Evolutionary conservation across 2,797 vertebrate genomes (phyloP), one percentile per base, ranked within the genome.

Genomic region (Erithacus rubecula): DNA sequence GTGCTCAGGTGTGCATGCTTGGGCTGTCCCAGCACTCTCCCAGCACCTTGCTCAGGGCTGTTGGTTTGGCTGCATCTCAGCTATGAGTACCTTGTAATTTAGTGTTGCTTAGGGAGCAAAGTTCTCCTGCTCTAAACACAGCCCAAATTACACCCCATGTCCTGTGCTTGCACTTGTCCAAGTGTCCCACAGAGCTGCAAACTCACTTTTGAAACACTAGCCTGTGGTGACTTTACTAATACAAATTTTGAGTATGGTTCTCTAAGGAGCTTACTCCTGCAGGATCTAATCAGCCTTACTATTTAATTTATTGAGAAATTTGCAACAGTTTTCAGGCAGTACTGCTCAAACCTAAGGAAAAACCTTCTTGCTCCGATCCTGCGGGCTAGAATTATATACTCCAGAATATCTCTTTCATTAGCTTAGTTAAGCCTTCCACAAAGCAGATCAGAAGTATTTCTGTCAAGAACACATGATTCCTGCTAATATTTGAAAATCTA

Each of bases 1-100:
- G 32, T 2, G 6, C 14, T 56, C 34, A 15, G 1, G 3, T 14
- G 13, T 36, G 44, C 0, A 0, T 17, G 12, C 41, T 10, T 10
- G 43, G 12, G 27, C 44, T n/a, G 10, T 17, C 52, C 20, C 84
- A 65, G 56, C 13, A 12, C 34, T 22, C 7, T 21, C 39, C 12
- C 78, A 64, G 59, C 30, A 47, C 55, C 9, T 9, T 18, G 47
- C 53, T 75, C 41, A 46, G 36, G 59, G 46, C 23, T 77, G 44
- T 58, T 78, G 53, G 5, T 62, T 14, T 5, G 47, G 77, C 70
- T 55, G 56, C 19, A 51, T 41, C 65, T 74, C 56, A 47, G 34
- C 63, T 37, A 39, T 4, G 12, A 92, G 27, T 29, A 37, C 27
- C 43, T 71, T n/a, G 36, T 27, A 17, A 12, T 56, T 44, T 20